phyloP scores from a whole-genome alignment of 2,113 vertebrate species.

The Lethenteron camtschaticum region DNA sequence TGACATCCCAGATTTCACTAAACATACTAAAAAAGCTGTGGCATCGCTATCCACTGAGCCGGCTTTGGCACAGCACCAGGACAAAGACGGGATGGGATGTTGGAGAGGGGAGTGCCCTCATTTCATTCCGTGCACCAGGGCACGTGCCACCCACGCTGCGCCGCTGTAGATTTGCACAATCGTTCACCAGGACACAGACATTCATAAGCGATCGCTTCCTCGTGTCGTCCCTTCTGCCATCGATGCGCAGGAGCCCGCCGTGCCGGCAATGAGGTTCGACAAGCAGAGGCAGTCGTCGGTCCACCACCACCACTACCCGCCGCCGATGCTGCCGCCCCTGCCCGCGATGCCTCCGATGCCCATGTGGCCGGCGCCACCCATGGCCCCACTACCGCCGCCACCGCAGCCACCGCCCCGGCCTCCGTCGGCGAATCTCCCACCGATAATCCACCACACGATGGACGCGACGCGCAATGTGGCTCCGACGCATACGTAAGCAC shows the following conservation, averaged over 20 bases:
- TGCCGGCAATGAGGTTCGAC: constrained; percentile 16
- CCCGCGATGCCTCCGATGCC: constrained; percentile 11
- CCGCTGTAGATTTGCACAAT: not conserved
- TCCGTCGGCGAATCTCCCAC: no score
- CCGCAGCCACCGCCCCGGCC: not conserved
- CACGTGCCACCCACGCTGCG: not conserved
- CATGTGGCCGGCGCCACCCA: constrained; percentile 10
- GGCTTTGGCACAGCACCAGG: no score
- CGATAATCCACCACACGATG: no score
- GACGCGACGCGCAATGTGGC: no score
- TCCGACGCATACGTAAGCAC: no score
- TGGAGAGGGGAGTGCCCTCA: not conserved
- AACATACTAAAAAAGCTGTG: no score
- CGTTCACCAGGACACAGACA: not conserved
- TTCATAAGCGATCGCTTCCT: not conserved
- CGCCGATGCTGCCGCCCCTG: constrained; percentile 8
- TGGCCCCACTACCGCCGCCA: constrained; percentile 12
- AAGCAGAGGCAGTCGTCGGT: constrained; percentile 20
- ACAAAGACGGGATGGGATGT: not conserved
- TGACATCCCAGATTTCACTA: no score
- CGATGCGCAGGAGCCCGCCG: constrained; percentile 16
- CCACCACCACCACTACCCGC: constrained; percentile 44
- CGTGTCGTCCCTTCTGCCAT: constrained; percentile 12
- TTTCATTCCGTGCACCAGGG: not conserved
- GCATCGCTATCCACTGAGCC: no score